Conservation (phyloP, 1,140 invertebrate species). For the Orchestia grillus region DNA sequence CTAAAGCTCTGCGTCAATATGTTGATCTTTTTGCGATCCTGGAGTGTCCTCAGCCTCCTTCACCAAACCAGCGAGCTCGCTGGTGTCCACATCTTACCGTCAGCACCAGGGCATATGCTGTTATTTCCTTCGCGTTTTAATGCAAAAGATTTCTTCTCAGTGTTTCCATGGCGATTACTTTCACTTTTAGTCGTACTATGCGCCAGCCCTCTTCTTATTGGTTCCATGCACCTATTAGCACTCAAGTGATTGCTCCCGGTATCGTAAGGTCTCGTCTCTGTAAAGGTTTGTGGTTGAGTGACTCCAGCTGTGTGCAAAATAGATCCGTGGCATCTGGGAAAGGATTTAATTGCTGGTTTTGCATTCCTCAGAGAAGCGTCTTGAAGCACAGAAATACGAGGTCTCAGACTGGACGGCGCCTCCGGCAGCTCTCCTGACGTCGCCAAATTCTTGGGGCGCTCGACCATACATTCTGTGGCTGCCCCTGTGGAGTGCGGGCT, state of each 20-base stretch:
- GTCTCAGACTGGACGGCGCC: neutral
- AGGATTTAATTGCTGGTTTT: neutral
- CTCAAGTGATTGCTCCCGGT: neutral
- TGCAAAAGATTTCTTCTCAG: neutral
- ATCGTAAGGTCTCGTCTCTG: neutral
- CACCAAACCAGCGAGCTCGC: neutral
- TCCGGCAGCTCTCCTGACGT: neutral
- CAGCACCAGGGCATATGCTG: neutral
- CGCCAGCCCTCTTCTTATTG: neutral
- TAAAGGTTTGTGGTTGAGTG: neutral
- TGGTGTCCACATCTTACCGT: neutral
- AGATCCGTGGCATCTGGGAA: neutral
- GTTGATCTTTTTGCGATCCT: neutral
- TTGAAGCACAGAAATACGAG: neutral
- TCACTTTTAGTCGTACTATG: neutral
- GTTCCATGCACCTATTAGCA: neutral
- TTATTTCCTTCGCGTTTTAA: neutral
- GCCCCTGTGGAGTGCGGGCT: neutral
- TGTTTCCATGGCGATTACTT: neutral
- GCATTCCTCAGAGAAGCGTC: constrained; percentile 1
- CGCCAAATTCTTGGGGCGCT: neutral
- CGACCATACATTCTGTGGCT: neutral
- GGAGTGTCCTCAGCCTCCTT: neutral
- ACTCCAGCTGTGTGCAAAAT: neutral
- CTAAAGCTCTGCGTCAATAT: neutral